A percentile compares a stretch with the other conserved stretches of the same genome.
These are phyloP conservation scores for Corythornis cristatus DNA, from an alignment of 2,113 vertebrate genomes.

Conservation along the genomic window DNA sequence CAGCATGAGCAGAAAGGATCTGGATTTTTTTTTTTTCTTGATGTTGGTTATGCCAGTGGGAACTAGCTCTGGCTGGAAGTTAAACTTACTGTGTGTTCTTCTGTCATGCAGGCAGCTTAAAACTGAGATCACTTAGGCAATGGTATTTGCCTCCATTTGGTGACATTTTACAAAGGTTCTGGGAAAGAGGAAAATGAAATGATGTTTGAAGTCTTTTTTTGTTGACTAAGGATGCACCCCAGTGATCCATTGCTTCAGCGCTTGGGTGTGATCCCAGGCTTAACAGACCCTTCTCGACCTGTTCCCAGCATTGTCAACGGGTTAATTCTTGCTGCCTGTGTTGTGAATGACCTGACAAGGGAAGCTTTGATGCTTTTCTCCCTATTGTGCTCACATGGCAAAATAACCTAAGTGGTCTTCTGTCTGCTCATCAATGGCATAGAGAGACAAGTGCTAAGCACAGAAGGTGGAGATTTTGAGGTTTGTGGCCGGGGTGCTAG, in stretches of 20 bases:
- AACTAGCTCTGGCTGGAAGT: not conserved
- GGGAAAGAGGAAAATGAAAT: not conserved
- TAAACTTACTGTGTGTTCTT: not conserved
- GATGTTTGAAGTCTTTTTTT: not conserved
- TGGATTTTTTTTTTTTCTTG: not conserved
- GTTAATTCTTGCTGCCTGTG: not conserved
- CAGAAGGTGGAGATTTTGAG: not conserved
- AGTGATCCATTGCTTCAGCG: not conserved
- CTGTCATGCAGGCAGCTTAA: not conserved
- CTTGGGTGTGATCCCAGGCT: not conserved
- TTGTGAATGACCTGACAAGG: not conserved
- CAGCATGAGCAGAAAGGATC: not conserved
- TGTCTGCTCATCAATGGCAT: not conserved
- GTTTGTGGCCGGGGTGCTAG: not conserved
- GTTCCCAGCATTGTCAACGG: rapidly evolving
- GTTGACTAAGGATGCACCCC: not conserved
- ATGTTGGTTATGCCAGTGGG: not conserved
- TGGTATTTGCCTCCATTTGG: not conserved
- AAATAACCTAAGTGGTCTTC: not conserved
- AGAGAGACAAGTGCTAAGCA: not conserved
- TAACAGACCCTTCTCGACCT: not conserved
- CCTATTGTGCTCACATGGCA: not conserved
- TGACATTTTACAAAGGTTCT: not conserved
- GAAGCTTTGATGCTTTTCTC: not conserved
- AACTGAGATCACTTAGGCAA: not conserved